These are phyloP conservation scores for Brachionus rubens DNA, from an alignment of 1,140 invertebrate species.

Conservation along the genomic window DNA sequence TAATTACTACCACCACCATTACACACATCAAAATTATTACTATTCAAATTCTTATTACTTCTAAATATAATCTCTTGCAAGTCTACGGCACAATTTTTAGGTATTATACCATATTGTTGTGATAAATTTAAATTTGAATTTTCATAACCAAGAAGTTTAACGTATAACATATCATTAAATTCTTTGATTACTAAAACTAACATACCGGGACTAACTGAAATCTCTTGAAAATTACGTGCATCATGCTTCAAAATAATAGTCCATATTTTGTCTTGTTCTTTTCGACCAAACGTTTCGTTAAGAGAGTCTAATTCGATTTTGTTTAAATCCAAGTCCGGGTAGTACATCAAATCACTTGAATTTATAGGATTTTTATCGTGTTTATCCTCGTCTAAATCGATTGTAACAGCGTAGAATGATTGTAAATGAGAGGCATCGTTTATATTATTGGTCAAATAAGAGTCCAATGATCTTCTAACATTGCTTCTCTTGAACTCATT, in stretches of 20 bases:
- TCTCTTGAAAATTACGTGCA: constrained; percentile 36
- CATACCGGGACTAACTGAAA: constrained; percentile 33
- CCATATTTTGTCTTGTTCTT: constrained; percentile 31
- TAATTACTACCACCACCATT: too few species aligned
- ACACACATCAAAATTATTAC: too few species aligned
- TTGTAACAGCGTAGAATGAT: constrained; percentile 37
- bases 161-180: constrained; percentile 32
- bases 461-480: constrained; percentile 37
- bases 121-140: constrained; percentile 24
- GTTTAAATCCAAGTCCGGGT: constrained; percentile 2
- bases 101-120: constrained; percentile 43
- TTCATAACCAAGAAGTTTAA: constrained; percentile 37
- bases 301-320: constrained; percentile 37
- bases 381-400: constrained; percentile 35
- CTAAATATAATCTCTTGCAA: constrained; percentile 22
- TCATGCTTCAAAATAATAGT: constrained; percentile 40
- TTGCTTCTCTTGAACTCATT: constrained; percentile 32
- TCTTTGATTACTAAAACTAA: constrained; percentile 33
- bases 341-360: constrained; percentile 33
- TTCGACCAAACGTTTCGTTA: background rate
- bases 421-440: background rate
- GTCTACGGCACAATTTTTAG: constrained; percentile 36
- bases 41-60: constrained; percentile 28
- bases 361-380: background rate
- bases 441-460: background rate